Conservation (phyloP, 1,140 invertebrate genomes). For the Drosophila obscura region DNA sequence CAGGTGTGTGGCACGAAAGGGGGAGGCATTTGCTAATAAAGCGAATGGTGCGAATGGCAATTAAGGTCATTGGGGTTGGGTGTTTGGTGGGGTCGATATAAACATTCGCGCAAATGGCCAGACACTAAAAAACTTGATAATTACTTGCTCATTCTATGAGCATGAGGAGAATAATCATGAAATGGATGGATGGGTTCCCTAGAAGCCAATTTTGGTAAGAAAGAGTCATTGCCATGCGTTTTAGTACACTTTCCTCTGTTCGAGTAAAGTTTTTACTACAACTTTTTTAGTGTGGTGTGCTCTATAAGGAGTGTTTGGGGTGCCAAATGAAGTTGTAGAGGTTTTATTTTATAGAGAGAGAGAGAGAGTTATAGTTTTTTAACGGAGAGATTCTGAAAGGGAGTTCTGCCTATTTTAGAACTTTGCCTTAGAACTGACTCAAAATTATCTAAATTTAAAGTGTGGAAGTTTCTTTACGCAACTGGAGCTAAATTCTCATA, state of each 20-base stretch:
- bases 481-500: too few species aligned
- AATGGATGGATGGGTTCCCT: neutral
- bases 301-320: too few species aligned
- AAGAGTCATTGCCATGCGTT: neutral
- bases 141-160: constrained; percentile 43
- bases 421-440: too few species aligned
- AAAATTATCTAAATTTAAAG: too few species aligned
- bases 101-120: constrained; percentile 34
- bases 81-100: constrained; percentile 9
- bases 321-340: too few species aligned
- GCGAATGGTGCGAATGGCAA: constrained; percentile 44
- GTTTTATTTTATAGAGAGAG: too few species aligned
- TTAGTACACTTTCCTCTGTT: constrained; percentile 3
- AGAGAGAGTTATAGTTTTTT: too few species aligned
- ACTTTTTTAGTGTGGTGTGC: too few species aligned
- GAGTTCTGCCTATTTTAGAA: too few species aligned
- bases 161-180: constrained; percentile 4
- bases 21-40: constrained; percentile 55
- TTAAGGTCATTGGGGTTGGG: constrained; percentile 43
- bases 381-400: too few species aligned
- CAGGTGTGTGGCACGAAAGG: constrained; percentile 9
- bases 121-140: constrained; percentile 51
- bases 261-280: neutral
- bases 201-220: neutral
- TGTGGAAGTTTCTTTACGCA: too few species aligned